These are phyloP conservation scores for Illadopsis cleaveri DNA, from an alignment of 2,113 vertebrate species.

Conservation along the genomic window DNA sequence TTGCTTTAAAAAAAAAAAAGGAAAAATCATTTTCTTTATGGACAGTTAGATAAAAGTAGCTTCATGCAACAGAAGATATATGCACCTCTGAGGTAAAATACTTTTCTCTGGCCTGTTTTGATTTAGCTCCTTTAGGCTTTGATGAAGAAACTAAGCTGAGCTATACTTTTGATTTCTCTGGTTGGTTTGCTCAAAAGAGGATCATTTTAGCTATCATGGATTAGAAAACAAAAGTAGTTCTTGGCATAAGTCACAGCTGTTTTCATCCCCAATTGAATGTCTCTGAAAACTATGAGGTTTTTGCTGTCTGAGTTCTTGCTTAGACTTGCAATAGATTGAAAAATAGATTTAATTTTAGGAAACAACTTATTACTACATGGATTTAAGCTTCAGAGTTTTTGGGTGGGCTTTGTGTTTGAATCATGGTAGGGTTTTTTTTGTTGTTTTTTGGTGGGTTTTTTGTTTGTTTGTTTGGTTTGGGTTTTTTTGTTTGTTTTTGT, in stretches of 20 bases:
- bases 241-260: neutral
- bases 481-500: too few species aligned
- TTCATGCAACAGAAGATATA: neutral
- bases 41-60: neutral
- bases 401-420: neutral
- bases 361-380: neutral
- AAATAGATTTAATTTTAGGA: neutral
- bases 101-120: neutral
- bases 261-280: rapidly evolving
- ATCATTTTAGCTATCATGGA: neutral
- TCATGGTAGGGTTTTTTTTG: rapidly evolving
- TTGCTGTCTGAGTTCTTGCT: neutral
- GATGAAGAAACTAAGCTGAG: neutral
- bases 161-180: neutral
- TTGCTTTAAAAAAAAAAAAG: neutral
- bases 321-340: neutral
- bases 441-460: too few species aligned
- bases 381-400: neutral
- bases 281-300: neutral
- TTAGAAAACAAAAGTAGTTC: neutral
- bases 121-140: neutral
- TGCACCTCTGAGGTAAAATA: neutral
- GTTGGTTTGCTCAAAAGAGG: neutral
- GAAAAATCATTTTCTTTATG: neutral
- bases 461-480: too few species aligned